Evolutionary conservation across 2,888 invertebrate genomes (phyloP), one percentile per base, ranked within the genome.

Genomic region (Pocota personata): DNA sequence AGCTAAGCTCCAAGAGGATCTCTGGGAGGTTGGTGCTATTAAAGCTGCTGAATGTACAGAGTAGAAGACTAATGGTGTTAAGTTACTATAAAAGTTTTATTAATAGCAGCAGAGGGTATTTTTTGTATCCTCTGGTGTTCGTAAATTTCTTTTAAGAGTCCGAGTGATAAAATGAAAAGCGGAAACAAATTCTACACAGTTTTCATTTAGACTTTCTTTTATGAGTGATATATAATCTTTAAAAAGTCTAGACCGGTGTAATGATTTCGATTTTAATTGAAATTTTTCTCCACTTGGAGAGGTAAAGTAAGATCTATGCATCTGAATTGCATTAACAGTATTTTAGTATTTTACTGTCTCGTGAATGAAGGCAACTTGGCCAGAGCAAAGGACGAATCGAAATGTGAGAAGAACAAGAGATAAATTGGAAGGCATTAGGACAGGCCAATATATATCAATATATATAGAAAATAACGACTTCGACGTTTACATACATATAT

Each of bases 21-120:
- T 40, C 40, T 40, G 40, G n/a, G 14, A 40, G 40, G 67, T 69
- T 24, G 40, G 40, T 21, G 58, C 52, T 77, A 60, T 77, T 77
- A 69, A 69, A 50, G 67, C 67, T 40, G 60, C 58, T 66, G 58
- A 40, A 80, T 84, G 69, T 75, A 14, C 43, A 55, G 46, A 24
- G 40, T 40, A 48, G 72, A 58, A 76, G 80, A 86, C 80, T 86
- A 80, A 80, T 86, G 76, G 80, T 77, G 76, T 80, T 86, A 76
- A 86, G 72, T 86, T 60, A 62, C 66, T 77, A 72, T 72, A 86
- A 86, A 80, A 80, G 32, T 75, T 84, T 84, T 76, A 76, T 69
- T 69, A 69, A 35, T 66, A 21, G 21, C 66, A 52, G 69, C 50
- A 67, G 67, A 60, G 50, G 60, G 52, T 48, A 58, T 50, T 67